Base-by-base conservation (phyloP, 2,797 vertebrate genomes). In the Bryconaethiops microstoma region DNA sequence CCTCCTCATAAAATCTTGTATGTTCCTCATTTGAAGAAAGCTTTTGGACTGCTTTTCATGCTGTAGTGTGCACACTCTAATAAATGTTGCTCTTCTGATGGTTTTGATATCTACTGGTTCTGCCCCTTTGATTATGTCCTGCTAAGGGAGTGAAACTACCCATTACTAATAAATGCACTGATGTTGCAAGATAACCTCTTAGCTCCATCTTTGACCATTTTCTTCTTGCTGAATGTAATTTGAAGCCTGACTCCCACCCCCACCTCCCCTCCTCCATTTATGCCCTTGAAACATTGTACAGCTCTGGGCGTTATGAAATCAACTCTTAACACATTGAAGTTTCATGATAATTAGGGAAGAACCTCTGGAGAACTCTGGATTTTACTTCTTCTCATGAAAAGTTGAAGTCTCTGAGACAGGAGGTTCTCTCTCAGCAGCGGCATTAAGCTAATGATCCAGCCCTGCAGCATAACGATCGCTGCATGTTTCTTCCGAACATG, bases 401-500 rank as follows among this genome's bases (percentile, higher is more conserved):
- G 63, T 57, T 68, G 50, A 23, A 13, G 55, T 69, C 42, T 74
- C 23, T 29, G 45, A 79, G 68, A 76, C 73, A 79, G 80, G 78
- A 77, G 74, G 74, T 52, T 65, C 67, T 73, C 76, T 71, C 67
- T 76, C 63, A 60, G 52, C 68, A 72, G 67, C 63, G 52, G 57
- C 54, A 52, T 70, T 74, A 69, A 35, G 19, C 71, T 74, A 69
- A 74, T 74, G 63, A 78, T 62, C 52, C 42, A 54, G 64, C 70
- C 81, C 76, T 72, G 60, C 68, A 82, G 80, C 74, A 59, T 64
- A 73, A 54, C 64, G 71, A 74, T 69, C 54, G 21, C 55, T 62
- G 75, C 13, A 8, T 64, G 35, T 23, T 77, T 63, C 68, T 72
- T 57, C 68, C 7, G 59, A 76, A 82, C 52, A 74, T 6, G 29